Evolutionary conservation across 2,888 invertebrate species (phyloP).

Genomic region (Erebia aethiops): DNA sequence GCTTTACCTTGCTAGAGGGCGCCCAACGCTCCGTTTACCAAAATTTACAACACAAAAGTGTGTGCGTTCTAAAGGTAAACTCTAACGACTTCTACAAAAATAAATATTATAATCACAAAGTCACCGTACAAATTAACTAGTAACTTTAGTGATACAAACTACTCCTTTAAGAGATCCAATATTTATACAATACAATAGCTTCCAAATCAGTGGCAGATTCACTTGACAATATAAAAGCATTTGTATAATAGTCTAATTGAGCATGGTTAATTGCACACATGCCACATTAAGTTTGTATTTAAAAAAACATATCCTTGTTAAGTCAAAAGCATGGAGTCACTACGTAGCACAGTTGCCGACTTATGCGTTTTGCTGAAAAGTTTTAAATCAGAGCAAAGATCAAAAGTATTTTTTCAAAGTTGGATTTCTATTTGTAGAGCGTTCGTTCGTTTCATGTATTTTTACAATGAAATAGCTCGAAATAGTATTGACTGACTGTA

Average conservation of each 20-base stretch:
- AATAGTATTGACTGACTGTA: neutral
- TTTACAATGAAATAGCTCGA: conserved; percentile 11
- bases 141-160: too few relatives aligned
- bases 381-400: conserved; percentile 25
- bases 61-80: neutral
- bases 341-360: conserved; percentile 17
- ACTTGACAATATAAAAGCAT: too few relatives aligned
- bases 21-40: too few relatives aligned
- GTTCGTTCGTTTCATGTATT: conserved; percentile 14
- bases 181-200: too few relatives aligned
- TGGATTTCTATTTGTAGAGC: conserved; percentile 16
- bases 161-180: too few relatives aligned
- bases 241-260: too few relatives aligned
- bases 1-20: too few relatives aligned
- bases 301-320: neutral
- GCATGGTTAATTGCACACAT: too few relatives aligned
- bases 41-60: neutral
- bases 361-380: conserved; percentile 28
- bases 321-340: neutral
- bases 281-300: too few relatives aligned
- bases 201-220: too few relatives aligned
- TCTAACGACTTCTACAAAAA: neutral
- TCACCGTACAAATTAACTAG: neutral
- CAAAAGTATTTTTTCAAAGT: conserved; percentile 21
- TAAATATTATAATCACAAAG: neutral